phyloP scores from a whole-genome alignment of 1,140 invertebrate species.

The Drosophila tsacasi region DNA sequence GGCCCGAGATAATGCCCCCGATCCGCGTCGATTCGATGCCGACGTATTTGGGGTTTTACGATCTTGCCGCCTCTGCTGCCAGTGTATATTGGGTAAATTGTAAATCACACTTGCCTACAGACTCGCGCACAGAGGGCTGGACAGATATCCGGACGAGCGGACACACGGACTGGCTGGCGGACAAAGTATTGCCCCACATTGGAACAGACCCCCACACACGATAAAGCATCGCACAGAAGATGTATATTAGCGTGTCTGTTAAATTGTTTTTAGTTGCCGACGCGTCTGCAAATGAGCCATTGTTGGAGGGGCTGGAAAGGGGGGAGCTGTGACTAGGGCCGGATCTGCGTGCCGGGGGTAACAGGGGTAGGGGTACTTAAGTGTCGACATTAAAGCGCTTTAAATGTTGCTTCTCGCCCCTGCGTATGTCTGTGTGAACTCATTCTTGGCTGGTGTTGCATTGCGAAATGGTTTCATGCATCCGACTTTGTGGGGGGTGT shows the following conservation, averaged over 20 bases:
- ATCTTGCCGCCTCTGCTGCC: slow-evolving; percentile 47
- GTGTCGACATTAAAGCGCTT: slow-evolving; percentile 68
- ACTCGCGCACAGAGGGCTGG: background rate
- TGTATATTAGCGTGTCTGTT: slow-evolving; percentile 73
- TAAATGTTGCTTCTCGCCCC: slow-evolving; percentile 50
- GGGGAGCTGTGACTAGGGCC: background rate
- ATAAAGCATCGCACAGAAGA: slow-evolving; percentile 54
- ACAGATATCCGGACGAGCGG: slow-evolving; percentile 26
- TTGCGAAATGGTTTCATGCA: slow-evolving; percentile 61
- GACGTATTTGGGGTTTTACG: slow-evolving; percentile 74
- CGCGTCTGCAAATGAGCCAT: slow-evolving; percentile 79
- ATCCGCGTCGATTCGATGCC: slow-evolving; percentile 45
- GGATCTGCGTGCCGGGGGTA: background rate
- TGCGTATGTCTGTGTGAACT: slow-evolving; percentile 25
- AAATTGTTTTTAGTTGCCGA: slow-evolving; percentile 79
- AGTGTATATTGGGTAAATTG: slow-evolving; percentile 61
- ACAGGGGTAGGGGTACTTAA: slow-evolving; percentile 27
- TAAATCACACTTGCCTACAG: slow-evolving; percentile 71
- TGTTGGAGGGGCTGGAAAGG: slow-evolving; percentile 35
- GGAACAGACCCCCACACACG: slow-evolving; percentile 21
- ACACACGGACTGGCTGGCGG: slow-evolving; percentile 8
- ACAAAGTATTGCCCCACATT: slow-evolving; percentile 43
- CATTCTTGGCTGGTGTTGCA: slow-evolving; percentile 43
- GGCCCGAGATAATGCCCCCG: slow-evolving; percentile 58
- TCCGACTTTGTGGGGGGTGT: slow-evolving; percentile 13